Evolutionary conservation across 1,140 invertebrate genomes (phyloP), one percentile per base, ranked within the genome.

Genomic region (Adoxophyes honmai): DNA sequence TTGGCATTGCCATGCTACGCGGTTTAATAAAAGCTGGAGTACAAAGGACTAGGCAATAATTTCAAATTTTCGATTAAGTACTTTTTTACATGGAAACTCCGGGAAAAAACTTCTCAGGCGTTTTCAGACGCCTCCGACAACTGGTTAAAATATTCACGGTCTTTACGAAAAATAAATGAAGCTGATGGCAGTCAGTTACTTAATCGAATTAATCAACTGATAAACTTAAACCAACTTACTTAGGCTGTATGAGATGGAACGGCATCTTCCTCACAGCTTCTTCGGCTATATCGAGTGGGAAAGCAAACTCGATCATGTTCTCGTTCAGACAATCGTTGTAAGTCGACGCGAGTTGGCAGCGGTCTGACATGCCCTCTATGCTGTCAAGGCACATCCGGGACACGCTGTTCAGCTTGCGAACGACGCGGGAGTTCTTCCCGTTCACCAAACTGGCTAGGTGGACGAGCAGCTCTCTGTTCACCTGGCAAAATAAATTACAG

Each of bases 321-420:
- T 86, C 81, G 51, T 88, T 88, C 14, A 88, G 44, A 55, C 86
- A 88, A 55, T 88, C 82, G 37, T 88, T 88, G 57, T 86, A 86
- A 0, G 81, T 82, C 0, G 85, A 86, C 0, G 83, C 85, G 1
- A 88, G 62, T 57, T 86, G 83, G 38, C 86, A 88, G 33, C 81
- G 59, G 54, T 86, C 82, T 0, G 78, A 79, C 76, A 86, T 79
- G 28, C 81, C 83, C 13, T 86, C 81, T 6, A 86, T 84, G 34
- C 71, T 84, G 60, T 82, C 83, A 28, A 88, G 60, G 44, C 85
- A 88, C 1, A 84, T 70, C 0, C 83, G 65, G 5, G 83, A 86
- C 34, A 88, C 78, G 33, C 74, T 77, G 65, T 76, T 75, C 0
- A 88, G 71, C 34, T 86, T 88, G 6, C 77, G 68, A 0, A 86